A percentile compares a stretch with the other conserved stretches of the same genome.
Conservation (phyloP, 2,113 vertebrate genomes). For the Probosciger aterrimus region DNA sequence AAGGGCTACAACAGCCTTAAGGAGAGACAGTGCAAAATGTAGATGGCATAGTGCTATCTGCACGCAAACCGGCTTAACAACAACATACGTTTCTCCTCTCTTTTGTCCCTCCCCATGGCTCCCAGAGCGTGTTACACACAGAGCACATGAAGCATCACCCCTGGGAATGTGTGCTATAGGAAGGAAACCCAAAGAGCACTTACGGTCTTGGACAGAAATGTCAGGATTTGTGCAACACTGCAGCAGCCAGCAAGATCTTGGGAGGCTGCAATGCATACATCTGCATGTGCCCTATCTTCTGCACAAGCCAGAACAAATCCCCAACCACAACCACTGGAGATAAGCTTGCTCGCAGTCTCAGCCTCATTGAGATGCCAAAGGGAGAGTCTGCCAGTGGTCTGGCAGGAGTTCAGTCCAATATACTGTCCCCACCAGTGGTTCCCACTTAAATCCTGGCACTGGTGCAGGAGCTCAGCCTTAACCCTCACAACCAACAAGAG, state of each 20-base stretch:
- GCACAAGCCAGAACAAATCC: neutral
- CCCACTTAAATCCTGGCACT: neutral
- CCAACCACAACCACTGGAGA: neutral
- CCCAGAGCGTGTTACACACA: neutral
- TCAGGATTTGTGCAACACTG: neutral
- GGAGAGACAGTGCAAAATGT: neutral
- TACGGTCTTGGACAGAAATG: neutral
- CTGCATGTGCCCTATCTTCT: neutral
- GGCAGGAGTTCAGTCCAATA: neutral
- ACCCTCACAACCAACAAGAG: neutral
- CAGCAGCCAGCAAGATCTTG: neutral
- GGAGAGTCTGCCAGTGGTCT: neutral
- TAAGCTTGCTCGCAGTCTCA: neutral
- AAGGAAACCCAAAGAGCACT: neutral
- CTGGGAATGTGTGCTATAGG: neutral
- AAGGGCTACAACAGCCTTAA: neutral
- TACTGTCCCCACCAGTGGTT: neutral
- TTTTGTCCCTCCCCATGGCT: neutral
- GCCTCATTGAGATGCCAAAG: neutral
- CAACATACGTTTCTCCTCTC: neutral
- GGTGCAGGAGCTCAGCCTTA: neutral
- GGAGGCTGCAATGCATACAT: neutral
- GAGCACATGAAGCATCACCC: neutral
- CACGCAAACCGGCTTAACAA: neutral
- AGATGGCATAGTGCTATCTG: neutral